Evolutionary conservation across 53 echinoderm and acorn worm genomes (phyloP), one percentile per base, ranked within the genome.

Genomic region (Luidia sarsii): DNA sequence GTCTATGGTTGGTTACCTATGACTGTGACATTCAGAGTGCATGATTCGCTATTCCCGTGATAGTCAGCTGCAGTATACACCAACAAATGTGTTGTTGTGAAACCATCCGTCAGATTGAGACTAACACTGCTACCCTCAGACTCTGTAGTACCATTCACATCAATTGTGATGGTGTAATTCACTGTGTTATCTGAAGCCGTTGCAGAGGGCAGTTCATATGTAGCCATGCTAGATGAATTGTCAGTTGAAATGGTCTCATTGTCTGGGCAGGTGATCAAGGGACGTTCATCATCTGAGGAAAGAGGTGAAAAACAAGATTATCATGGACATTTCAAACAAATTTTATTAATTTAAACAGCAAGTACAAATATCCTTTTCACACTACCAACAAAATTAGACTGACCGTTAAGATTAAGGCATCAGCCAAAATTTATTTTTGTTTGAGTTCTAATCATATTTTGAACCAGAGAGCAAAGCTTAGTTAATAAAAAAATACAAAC

Each of bases 241-340:
- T 57, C 55, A 33, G 74, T 74, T 4, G 27, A 2, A 36, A n/a
- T 21, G 0, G 74, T 74, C 37, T 38, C 3, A 33, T 74, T 74
- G 21, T 37, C 56, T 27, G 74, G 74, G 35, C 74, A 74, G 5
- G 25, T 39, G 24, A 74, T 74, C 2, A 21, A 19, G 3, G 70
- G 70, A 15, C 20, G 1, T 32, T 70, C 70, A 39, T 2, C 27
- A 67, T 67, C 67, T 67, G 67, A 13, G n/a, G 22, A 7, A 21
- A 7, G 19, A 33, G 21, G 21, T 5, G 8, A 23, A 25, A 23
- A 5, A 11, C 57, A 24, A 57, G 27, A 24, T 23, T 25, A 24
- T 1, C 8, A 4, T 23, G 23, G 2, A 59, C 11, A 28, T 25
- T 41, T 60, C 13, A 2, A 62, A 62, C 11, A 11, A 41, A 41